phyloP scores from a whole-genome alignment of 1,140 invertebrate species.

The Drosophila fuyamai region DNA sequence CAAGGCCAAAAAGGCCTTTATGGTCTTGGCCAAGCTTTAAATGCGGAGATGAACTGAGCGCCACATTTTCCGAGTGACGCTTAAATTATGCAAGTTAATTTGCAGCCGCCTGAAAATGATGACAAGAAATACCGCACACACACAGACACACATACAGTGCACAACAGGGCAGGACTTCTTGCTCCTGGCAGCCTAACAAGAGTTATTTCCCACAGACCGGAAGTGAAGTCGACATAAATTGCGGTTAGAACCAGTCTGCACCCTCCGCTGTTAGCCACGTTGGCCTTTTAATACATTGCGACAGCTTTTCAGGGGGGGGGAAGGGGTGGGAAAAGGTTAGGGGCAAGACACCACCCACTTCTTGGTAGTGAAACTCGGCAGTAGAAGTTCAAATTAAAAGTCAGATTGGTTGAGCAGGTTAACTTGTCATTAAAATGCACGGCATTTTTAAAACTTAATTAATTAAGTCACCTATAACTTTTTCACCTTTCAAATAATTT shows the following conservation, averaged over 20 bases:
- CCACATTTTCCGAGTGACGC: conserved; percentile 62
- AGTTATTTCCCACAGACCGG: conserved; percentile 79
- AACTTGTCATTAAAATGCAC: not conserved
- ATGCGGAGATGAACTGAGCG: conserved; percentile 61
- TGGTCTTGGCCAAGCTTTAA: conserved; percentile 55
- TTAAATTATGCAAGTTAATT: conserved; percentile 82
- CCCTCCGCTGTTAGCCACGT: conserved; percentile 7
- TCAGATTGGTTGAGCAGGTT: not conserved
- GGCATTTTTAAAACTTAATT: not conserved
- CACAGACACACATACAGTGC: conserved; percentile 11
- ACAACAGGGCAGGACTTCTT: conserved; percentile 17
- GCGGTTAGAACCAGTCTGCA: conserved; percentile 58
- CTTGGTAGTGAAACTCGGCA: not conserved
- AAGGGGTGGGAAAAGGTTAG: not conserved
- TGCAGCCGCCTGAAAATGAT: conserved; percentile 74
- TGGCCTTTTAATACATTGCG: conserved; percentile 51
- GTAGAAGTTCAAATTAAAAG: not conserved
- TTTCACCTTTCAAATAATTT: no score
- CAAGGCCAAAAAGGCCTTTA: conserved; percentile 49
- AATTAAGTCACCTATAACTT: not conserved
- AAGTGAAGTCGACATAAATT: conserved; percentile 82
- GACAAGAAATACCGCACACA: conserved; percentile 72
- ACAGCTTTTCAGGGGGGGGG: conserved; percentile 6
- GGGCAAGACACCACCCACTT: not conserved
- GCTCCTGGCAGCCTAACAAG: conserved; percentile 56